Base-by-base conservation (phyloP, 2,797 vertebrate species). In the Muraenolepis orangiensis region DNA sequence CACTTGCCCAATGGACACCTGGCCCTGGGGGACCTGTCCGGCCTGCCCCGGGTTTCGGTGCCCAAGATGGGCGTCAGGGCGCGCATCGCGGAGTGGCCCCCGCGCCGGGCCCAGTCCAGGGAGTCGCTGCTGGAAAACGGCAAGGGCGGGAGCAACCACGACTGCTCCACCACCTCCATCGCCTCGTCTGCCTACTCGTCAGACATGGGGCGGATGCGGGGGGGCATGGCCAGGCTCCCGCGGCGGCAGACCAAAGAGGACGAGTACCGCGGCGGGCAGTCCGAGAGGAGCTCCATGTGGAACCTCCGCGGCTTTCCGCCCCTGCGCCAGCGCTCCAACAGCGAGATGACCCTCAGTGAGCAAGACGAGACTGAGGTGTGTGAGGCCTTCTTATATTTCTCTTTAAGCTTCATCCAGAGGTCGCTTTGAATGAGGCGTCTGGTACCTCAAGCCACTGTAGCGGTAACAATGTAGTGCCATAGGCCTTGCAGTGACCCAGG, bases 1-100 rank as follows among this genome's bases (percentile, higher is more conserved):
- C 78, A 90, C 79, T 89, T 87, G 80, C 81, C 87, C 78, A 90
- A 96, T 92, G 85, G 96, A 90, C 95, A 95, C 80, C 76, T 73
- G 0, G 80, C 83, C 3, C 89, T 78, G 16, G 4, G 74, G 18
- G 85, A 93, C 69, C 74, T 40, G 0, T 36, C 76, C 6, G n/a
- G 77, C 18, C 87, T 82, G 1, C 82, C 93, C 0, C 95, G 96
- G 0, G 38, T 92, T 32, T 94, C 92, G 0, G 89, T 98, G 79
- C 97, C 97, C 73, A 98, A 97, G 85, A 98, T 98, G 96, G 97
- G 97, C 0, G 96, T 98, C 0, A 94, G 96, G 0, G 97, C 96
- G 0, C 92, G 96, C 72, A 96, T 98, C 0, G 95, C 95, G 0
- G 96, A 98, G 71, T 98, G 97, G 97, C 96, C 97, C 0, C 97